Conservation (phyloP, 2,113 vertebrate genomes). For the Hyperopisus bebe region DNA sequence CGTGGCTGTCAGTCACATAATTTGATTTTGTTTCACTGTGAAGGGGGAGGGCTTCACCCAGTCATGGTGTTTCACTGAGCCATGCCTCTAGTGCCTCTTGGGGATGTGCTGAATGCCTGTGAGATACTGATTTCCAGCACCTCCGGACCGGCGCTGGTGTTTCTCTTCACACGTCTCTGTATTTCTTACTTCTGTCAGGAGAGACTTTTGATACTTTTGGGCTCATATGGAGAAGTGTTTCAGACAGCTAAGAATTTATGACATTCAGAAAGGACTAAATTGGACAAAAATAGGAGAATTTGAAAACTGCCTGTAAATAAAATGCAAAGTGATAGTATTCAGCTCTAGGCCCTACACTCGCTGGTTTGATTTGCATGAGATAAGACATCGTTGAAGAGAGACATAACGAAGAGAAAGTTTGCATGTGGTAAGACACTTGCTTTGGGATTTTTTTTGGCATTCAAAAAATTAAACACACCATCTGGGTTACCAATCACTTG, state of each 20-base stretch:
- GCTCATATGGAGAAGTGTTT: background rate
- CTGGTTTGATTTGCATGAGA: slow-evolving; percentile 3
- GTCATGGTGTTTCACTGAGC: background rate
- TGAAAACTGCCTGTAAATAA: slow-evolving; percentile 27
- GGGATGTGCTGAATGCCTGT: background rate
- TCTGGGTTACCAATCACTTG: background rate
- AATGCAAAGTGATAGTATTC: slow-evolving; percentile 24
- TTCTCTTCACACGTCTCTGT: background rate
- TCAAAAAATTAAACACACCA: background rate
- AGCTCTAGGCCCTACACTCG: background rate
- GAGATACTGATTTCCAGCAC: background rate
- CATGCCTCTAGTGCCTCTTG: background rate
- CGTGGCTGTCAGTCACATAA: background rate
- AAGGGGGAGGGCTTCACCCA: background rate
- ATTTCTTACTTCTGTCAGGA: background rate
- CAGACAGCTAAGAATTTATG: background rate
- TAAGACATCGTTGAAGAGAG: background rate
- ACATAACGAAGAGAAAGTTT: background rate
- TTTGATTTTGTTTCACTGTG: background rate
- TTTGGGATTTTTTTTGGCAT: background rate
- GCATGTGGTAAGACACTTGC: background rate
- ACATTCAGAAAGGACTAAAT: background rate
- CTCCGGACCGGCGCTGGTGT: background rate
- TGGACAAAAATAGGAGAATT: background rate
- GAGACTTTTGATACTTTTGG: background rate